Evolutionary conservation across 2,113 vertebrate species (phyloP).

Genomic region (Colistium nudipinnis): DNA sequence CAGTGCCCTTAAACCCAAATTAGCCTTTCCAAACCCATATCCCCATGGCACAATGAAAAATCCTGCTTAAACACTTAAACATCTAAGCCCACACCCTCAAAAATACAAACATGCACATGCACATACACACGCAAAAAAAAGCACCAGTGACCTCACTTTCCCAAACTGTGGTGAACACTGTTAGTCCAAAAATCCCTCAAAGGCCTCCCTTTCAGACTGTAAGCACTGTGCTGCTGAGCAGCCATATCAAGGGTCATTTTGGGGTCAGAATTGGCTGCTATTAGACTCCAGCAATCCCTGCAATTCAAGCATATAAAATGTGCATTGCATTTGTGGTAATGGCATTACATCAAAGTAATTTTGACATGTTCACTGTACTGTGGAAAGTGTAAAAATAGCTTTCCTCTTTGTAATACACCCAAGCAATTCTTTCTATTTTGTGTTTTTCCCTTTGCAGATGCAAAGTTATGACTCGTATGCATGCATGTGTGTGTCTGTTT

Average conservation of each 20-base stretch:
- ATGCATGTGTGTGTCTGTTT: conserved; percentile 18
- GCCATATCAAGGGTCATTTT: conserved; percentile 67
- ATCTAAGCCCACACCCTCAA: conserved; percentile 39
- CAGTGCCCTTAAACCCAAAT: conserved; percentile 77
- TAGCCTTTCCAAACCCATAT: conserved; percentile 75
- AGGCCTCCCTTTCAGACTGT: conserved; percentile 69
- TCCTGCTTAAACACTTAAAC: conserved; percentile 45
- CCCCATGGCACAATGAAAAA: conserved; percentile 70
- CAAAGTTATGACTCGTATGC: too few relatives aligned
- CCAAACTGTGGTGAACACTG: conserved; percentile 58
- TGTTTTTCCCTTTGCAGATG: conserved; percentile 7
- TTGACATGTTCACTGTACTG: conserved; percentile 50
- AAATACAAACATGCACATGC: conserved; percentile 38
- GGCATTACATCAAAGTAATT: conserved; percentile 45
- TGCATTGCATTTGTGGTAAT: conserved; percentile 46
- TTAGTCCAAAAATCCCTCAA: conserved; percentile 67
- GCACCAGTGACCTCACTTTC: conserved; percentile 66
- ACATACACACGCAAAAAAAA: neutral
- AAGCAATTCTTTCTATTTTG: conserved; percentile 6
- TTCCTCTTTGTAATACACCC: conserved; percentile 31
- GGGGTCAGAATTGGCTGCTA: conserved; percentile 57
- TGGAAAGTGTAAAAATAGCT: conserved; percentile 57
- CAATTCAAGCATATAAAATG: conserved; percentile 66
- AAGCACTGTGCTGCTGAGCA: conserved; percentile 67
- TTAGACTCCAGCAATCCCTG: conserved; percentile 54